Base-by-base conservation (phyloP, 2,797 vertebrate genomes). In the Halcyon badia region DNA sequence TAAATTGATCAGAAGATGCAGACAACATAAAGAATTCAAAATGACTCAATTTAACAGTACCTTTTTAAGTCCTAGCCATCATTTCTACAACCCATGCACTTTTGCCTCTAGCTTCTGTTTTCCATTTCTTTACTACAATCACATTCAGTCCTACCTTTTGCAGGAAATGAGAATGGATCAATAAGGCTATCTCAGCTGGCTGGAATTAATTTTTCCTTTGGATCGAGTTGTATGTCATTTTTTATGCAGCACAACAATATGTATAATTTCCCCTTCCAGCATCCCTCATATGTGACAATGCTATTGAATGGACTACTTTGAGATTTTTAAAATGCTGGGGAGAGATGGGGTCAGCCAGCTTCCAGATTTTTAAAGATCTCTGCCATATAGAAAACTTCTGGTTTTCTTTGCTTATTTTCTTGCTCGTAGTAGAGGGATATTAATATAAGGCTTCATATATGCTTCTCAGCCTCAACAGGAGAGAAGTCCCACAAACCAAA, bases 101-200 rank as follows among this genome's bases (percentile, higher is more conserved):
- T 91, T 39, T 72, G 35, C 79, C 49, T 90, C 26, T 83, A 33
- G 73, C 49, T 91, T 75, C 85, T 95, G 46, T 83, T 95, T 92
- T 56, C 62, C 57, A 90, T 89, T 90, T 73, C 61, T 81, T 76
- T 33, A 4, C 71, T 33, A 8, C 81, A 65, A 6, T 66, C 81
- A 28, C 89, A 86, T 65, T 39, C 28, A 75, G 42, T 35, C 69
- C 83, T 87, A 2, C 71, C 69, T 92, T 92, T 49, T 68, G 75
- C 69, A 88, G 94, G 95, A 94, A 96, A 97, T 94, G 81, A 89
- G 84, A 46, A 17, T 39, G 75, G 81, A 87, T 95, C 94, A 91
- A 39, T 92, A 70, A 73, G 89, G 71, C 79, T 77, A 11, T 83
- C 93, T 89, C 31, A 91, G 71, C 72, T 89, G 91, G 21, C 64